Conservation (phyloP, 2,888 invertebrate species). For the Meganola albula region DNA sequence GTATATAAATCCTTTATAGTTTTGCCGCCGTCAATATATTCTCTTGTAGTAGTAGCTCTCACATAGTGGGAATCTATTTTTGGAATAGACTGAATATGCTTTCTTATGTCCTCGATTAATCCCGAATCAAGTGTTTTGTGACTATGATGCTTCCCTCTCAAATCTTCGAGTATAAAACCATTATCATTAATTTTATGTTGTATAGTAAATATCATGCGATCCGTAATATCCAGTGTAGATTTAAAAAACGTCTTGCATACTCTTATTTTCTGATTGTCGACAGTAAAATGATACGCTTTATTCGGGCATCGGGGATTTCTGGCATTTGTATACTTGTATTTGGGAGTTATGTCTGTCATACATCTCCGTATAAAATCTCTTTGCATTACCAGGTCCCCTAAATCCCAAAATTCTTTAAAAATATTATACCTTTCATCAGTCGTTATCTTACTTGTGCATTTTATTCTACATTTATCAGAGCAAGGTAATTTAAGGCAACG, state of each 20-base stretch:
- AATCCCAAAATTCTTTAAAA: slow-evolving; percentile 4
- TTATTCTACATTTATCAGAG: slow-evolving; percentile 8
- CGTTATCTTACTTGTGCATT: slow-evolving; percentile 5
- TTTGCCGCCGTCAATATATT: slow-evolving; percentile 4
- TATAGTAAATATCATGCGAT: slow-evolving; percentile 5
- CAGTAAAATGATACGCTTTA: slow-evolving; percentile 8
- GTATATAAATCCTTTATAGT: slow-evolving; percentile 4
- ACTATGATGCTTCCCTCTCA: slow-evolving; percentile 5
- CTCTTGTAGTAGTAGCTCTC: background rate
- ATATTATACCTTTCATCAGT: slow-evolving; percentile 2
- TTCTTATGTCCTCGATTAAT: background rate
- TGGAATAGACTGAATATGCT: slow-evolving; percentile 2
- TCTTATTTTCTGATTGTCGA: slow-evolving; percentile 1
- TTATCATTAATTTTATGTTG: slow-evolving; percentile 6
- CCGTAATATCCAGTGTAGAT: slow-evolving; percentile 4
- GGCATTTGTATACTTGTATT: slow-evolving; percentile 12
- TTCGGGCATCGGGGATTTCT: slow-evolving; percentile 5
- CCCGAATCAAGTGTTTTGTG: background rate
- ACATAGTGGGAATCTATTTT: slow-evolving; percentile 3
- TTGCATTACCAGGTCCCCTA: slow-evolving; percentile 3
- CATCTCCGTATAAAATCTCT: slow-evolving; percentile 12
- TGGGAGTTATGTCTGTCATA: slow-evolving; percentile 15
- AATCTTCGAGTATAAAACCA: slow-evolving; percentile 16
- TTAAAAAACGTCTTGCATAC: slow-evolving; percentile 9
- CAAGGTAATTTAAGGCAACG: slow-evolving; percentile 10